Evolutionary conservation across 1,140 invertebrate genomes (phyloP).

Genomic region (Pinna nobilis): DNA sequence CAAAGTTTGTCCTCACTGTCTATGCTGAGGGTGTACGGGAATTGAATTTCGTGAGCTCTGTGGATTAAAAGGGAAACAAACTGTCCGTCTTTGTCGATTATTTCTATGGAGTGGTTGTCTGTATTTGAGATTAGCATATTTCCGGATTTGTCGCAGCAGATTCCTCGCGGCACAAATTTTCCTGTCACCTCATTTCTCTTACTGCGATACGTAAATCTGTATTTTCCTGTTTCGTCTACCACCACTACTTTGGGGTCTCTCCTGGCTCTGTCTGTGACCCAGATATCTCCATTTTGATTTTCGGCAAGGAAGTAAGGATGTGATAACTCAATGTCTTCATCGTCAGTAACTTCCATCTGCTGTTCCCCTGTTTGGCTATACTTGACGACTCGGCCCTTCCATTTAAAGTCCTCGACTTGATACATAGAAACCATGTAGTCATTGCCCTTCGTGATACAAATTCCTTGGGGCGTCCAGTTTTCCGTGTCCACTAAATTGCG

Average conservation of each 20-base stretch:
- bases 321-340: no score
- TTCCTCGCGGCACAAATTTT: constrained; percentile 8
- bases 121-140: not conserved
- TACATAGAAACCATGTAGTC: constrained; percentile 5
- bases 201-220: not conserved
- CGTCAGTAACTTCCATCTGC: not conserved
- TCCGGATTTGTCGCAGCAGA: not conserved
- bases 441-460: not conserved
- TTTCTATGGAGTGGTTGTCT: not conserved
- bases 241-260: not conserved
- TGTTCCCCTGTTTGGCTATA: not conserved
- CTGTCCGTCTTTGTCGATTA: constrained; percentile 4
- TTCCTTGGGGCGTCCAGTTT: constrained; percentile 1
- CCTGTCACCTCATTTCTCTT: not conserved
- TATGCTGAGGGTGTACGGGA: not conserved
- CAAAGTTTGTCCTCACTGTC: constrained; percentile 3
- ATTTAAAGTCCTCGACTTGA: no score
- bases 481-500: not conserved
- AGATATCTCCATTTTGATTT: constrained; percentile 7
- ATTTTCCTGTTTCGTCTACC: not conserved
- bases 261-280: constrained; percentile 8
- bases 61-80: constrained; percentile 3
- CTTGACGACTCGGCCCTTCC: not conserved
- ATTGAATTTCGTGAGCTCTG: not conserved
- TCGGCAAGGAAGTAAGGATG: not conserved